Base-by-base conservation (phyloP, 2,113 vertebrate genomes). In the Coturnix japonica region DNA sequence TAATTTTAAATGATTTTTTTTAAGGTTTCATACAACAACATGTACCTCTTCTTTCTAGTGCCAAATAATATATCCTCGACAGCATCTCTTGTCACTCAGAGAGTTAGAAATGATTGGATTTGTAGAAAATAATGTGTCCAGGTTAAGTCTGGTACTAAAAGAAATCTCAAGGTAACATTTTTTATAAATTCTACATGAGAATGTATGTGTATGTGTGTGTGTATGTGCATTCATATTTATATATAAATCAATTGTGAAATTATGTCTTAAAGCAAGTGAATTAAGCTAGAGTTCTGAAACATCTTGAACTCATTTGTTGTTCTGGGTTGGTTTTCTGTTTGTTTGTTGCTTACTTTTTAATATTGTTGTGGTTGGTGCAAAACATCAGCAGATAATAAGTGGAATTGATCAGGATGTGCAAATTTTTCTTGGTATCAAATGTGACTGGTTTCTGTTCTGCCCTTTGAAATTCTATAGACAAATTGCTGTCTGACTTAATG, bases 31-130 rank as follows among this genome's bases (percentile, higher is more conserved):
- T 90, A 51, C 5, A 66, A 37, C 37, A 46, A 3, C 53, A 12
- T 82, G 6, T 73, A 76, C 89, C 22, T 88, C 63, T 95, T 21
- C 7, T 77, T 92, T 89, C 17, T 94, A 99, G 99, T 98, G 99
- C 87, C 99, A 99, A 96, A 98, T 99, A 94, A 98, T 99, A 91
- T 99, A 98, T 96, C 99, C 99, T 33, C 98, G 98, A 72, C 98
- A 99, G 95, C 99, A 99, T 94, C 98, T 99, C 54, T 97, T 99
- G 64, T 99, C 98, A 31, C 98, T 99, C 53, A 98, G 97, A 59
- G 99, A 99, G 84, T 97, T 99, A 5, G 97, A 99, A 96, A 99
- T 99, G 83, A 98, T 99, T 49, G 98, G 97, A 94, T 99, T 98
- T 22, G 85, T 98, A 20, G 97, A 98, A 96, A 99, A 98, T 33